Evolutionary conservation across 92 coral and sea anemone genomes (phyloP).

Genomic region (Epizoanthus ramosus): DNA sequence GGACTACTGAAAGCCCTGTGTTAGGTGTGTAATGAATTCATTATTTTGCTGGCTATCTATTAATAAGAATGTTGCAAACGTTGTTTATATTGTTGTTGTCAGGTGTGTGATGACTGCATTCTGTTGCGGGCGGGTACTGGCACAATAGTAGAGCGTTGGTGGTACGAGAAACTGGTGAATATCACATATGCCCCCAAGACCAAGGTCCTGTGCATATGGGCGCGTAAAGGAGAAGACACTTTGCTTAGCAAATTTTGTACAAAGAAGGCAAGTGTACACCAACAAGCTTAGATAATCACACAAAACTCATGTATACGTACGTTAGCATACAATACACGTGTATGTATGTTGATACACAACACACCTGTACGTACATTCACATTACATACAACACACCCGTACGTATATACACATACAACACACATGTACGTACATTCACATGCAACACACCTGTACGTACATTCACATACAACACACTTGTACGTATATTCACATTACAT

Average conservation of each 20-base stretch:
- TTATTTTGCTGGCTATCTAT: slow-evolving; percentile 50
- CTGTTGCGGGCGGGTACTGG: slow-evolving; percentile 90
- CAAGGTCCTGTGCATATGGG: slow-evolving; percentile 95
- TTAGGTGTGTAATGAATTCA: slow-evolving; percentile 96
- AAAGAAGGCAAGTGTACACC: slow-evolving; percentile 67
- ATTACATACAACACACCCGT: no score
- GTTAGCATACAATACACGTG: no score
- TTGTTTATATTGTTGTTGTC: not conserved
- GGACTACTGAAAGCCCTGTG: no score
- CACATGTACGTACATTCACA: no score
- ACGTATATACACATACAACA: no score
- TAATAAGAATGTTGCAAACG: not conserved
- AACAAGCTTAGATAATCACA: not conserved
- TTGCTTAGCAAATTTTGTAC: slow-evolving; percentile 95
- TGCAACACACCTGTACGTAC: no score
- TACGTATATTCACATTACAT: no score
- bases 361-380: no score
- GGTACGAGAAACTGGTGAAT: slow-evolving; percentile 98
- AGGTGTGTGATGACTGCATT: slow-evolving; percentile 98
- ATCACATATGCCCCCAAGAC: slow-evolving; percentile 96
- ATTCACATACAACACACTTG: no score
- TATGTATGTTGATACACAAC: no score
- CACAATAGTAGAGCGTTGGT: slow-evolving; percentile 92
- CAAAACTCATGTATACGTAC: no score
- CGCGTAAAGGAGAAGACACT: slow-evolving; percentile 92